phyloP scores from a whole-genome alignment of 1,140 invertebrate species.

The Dendrolimus kikuchii region DNA sequence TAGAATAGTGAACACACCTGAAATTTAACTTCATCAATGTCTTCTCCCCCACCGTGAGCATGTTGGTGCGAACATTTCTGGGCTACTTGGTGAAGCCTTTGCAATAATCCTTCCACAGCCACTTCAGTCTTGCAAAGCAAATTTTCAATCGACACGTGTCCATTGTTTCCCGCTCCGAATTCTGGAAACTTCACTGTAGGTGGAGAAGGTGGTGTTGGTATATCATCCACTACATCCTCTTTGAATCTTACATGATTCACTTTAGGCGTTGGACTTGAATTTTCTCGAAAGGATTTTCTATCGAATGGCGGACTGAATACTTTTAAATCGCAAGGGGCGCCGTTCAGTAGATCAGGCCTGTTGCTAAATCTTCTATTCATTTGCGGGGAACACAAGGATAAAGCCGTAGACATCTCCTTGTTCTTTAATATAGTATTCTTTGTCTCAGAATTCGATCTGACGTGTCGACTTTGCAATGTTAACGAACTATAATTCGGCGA shows the following conservation, averaged over 20 bases:
- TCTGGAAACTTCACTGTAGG: conserved; percentile 61
- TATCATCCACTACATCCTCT: conserved; percentile 61
- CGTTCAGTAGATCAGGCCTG: conserved; percentile 49
- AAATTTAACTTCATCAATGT: conserved; percentile 82
- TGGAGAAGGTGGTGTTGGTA: conserved; percentile 64
- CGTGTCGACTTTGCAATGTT: conserved; percentile 57
- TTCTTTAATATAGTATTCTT: conserved; percentile 67
- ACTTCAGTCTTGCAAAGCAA: conserved; percentile 78
- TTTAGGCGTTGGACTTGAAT: conserved; percentile 44
- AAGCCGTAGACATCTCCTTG: conserved; percentile 60
- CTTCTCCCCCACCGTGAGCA: conserved; percentile 77
- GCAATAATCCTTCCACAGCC: conserved; percentile 76
- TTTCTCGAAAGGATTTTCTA: conserved; percentile 43
- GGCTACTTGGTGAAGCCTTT: conserved; percentile 78
- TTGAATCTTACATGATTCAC: conserved; percentile 67
- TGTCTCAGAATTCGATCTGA: conserved; percentile 65
- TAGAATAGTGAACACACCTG: conserved; percentile 57
- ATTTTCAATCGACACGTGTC: conserved; percentile 74
- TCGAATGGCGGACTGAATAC: conserved; percentile 48
- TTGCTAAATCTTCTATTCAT: conserved; percentile 67
- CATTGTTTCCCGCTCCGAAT: conserved; percentile 67
- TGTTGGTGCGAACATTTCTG: conserved; percentile 79
- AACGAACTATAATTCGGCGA: conserved; percentile 67
- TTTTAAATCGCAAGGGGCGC: conserved; percentile 43
- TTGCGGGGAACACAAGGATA: conserved; percentile 69